A percentile compares a stretch with the other conserved stretches of the same genome.
Conservation (phyloP, 1,140 invertebrate genomes). For the Monochamus saltuarius region DNA sequence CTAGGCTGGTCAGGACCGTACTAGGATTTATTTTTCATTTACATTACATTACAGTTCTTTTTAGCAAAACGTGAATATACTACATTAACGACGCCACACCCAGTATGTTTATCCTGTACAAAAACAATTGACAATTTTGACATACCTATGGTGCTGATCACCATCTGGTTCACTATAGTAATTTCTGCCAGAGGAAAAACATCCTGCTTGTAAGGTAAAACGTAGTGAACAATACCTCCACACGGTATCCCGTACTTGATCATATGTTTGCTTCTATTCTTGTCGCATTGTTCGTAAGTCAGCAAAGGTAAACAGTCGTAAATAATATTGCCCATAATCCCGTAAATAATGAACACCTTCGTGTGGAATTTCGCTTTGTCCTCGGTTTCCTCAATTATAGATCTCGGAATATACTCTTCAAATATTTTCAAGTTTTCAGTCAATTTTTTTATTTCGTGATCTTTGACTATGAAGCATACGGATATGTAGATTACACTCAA, state of each 20-base stretch:
- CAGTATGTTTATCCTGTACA: no score
- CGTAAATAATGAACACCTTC: slow-evolving; percentile 38
- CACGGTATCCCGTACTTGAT: slow-evolving; percentile 35
- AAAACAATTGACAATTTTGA: no score
- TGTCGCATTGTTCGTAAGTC: slow-evolving; percentile 28
- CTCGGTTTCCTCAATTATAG: slow-evolving; percentile 26
- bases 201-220: slow-evolving; percentile 37
- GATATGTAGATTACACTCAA: slow-evolving; percentile 13
- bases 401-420: slow-evolving; percentile 23
- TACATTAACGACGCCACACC: no score
- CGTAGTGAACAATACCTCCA: slow-evolving; percentile 29
- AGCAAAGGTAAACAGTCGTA: slow-evolving; percentile 37
- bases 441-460: slow-evolving; percentile 2
- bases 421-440: slow-evolving; percentile 16
- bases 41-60: no score
- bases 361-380: slow-evolving; percentile 33
- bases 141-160: slow-evolving; percentile 33
- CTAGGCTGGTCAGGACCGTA: no score
- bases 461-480: slow-evolving; percentile 2
- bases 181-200: slow-evolving; percentile 36
- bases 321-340: slow-evolving; percentile 37
- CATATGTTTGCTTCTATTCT: slow-evolving; percentile 19
- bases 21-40: no score
- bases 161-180: slow-evolving; percentile 34
- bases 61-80: no score